Evolutionary conservation across 2,113 vertebrate genomes (phyloP).

Genomic region (Apteryx mantelli): DNA sequence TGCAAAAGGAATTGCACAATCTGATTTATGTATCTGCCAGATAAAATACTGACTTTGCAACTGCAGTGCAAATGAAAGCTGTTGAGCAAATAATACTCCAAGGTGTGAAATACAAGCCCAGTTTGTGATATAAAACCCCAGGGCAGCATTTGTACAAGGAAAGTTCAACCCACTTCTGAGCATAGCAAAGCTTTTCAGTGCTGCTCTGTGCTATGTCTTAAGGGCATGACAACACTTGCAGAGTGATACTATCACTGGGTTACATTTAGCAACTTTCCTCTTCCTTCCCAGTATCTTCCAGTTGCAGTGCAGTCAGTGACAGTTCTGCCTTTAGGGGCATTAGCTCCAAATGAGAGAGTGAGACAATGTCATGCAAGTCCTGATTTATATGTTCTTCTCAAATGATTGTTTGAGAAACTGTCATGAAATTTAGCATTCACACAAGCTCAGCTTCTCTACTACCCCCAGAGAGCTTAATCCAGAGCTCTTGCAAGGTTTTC

Average conservation of each 20-base stretch:
- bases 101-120: conserved; percentile 6
- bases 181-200: not conserved
- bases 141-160: not conserved
- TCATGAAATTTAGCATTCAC: conserved; percentile 15
- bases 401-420: conserved; percentile 7
- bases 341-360: not conserved
- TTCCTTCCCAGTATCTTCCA: not conserved
- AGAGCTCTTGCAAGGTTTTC: conserved; percentile 1
- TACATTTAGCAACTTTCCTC: not conserved
- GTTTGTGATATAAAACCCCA: not conserved
- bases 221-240: not conserved
- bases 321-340: not conserved
- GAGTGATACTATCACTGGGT: not conserved
- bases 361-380: not conserved
- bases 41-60: not conserved
- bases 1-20: not conserved
- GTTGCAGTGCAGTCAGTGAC: not conserved
- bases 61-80: not conserved
- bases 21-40: not conserved
- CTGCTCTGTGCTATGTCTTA: not conserved
- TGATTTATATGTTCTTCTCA: not conserved
- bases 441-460: not conserved
- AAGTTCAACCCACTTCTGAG: not conserved
- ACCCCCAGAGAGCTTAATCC: not conserved
- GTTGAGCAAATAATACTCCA: not conserved